Evolutionary conservation across 2,113 vertebrate genomes (phyloP).

Genomic region (Elachura formosa): DNA sequence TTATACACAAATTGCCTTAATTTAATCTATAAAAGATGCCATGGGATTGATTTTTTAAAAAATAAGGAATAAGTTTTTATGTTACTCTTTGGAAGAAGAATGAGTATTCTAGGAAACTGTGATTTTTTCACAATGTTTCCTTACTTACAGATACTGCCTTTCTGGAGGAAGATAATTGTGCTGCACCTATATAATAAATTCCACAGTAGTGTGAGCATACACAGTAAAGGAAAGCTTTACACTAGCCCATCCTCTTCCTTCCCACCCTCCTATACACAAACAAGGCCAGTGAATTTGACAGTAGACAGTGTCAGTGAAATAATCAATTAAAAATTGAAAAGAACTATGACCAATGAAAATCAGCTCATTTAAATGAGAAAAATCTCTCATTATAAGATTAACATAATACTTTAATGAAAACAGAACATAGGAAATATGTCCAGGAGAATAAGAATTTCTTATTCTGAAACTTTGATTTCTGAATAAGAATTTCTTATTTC

Average conservation of each 20-base stretch:
- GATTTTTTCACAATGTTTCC: neutral
- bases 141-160: neutral
- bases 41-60: neutral
- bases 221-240: neutral
- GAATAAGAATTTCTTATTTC: too few relatives aligned
- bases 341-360: neutral
- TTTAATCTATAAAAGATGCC: neutral
- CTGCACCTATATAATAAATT: neutral
- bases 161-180: neutral
- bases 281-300: neutral
- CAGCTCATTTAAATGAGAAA: neutral
- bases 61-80: neutral
- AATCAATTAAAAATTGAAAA: neutral
- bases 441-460: neutral
- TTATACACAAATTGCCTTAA: neutral
- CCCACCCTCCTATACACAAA: neutral
- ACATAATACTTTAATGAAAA: neutral
- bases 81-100: neutral
- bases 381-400: neutral
- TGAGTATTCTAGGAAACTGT: neutral
- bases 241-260: neutral
- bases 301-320: neutral
- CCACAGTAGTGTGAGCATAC: neutral
- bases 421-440: neutral
- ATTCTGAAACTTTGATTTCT: too few relatives aligned